Percentiles rank a stretch among this genome's conserved stretches.
Conservation (phyloP, 2,797 vertebrate genomes). For the Phrynocephalus guinanensis region DNA sequence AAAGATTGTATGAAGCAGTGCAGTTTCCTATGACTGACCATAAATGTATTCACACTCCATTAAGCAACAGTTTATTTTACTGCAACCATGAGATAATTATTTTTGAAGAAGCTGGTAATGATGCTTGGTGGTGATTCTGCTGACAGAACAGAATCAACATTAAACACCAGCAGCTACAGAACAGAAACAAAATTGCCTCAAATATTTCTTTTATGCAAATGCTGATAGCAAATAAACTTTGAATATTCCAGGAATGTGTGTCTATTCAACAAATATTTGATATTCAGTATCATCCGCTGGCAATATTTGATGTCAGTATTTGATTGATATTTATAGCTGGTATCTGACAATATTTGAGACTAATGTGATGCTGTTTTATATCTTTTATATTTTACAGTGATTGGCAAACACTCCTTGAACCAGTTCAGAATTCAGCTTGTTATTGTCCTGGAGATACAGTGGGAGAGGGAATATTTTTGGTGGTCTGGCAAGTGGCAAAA, state of each 20-base stretch:
- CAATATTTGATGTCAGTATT: constrained; percentile 8
- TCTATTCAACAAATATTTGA: constrained; percentile 16
- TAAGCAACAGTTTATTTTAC: constrained; percentile 10
- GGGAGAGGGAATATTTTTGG: no score
- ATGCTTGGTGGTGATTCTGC: background rate
- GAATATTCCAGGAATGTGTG: background rate
- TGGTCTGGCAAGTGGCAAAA: background rate
- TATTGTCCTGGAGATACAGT: background rate
- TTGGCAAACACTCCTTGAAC: background rate
- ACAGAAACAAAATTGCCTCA: constrained; percentile 15
- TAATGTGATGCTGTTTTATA: background rate
- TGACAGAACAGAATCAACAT: constrained; percentile 19
- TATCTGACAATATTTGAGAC: background rate
- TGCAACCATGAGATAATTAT: background rate
- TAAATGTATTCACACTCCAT: background rate
- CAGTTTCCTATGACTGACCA: background rate
- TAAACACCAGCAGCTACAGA: background rate
- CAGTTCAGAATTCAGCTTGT: background rate
- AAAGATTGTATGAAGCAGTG: background rate
- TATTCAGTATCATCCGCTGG: background rate
- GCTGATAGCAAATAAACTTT: background rate
- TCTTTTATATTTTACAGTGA: background rate
- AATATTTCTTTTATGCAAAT: constrained; percentile 11
- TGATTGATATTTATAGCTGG: constrained; percentile 8
- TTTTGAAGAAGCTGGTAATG: constrained; percentile 1